Evolutionary conservation across 2,888 invertebrate genomes (phyloP).

Genomic region (Ashinkailepas kermadecensis): DNA sequence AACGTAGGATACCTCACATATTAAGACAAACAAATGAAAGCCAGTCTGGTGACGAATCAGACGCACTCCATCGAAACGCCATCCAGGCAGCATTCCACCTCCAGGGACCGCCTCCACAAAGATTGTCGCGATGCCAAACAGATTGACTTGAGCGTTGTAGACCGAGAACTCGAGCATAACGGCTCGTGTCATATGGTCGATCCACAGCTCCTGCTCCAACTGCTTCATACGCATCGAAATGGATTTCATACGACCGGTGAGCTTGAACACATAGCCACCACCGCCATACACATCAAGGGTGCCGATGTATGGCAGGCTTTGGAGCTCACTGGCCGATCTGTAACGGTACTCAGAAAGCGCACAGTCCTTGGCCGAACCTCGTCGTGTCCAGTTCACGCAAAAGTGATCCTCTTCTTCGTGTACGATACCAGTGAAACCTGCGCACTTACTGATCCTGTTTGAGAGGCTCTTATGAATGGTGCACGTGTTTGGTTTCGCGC

Average conservation of each 20-base stretch:
- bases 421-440: conserved; percentile 34
- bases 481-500: conserved; percentile 36
- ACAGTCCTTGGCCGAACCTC: neutral
- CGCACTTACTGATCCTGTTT: conserved; percentile 34
- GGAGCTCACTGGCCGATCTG: conserved; percentile 38
- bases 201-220: conserved; percentile 43
- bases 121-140: conserved; percentile 37
- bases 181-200: conserved; percentile 47
- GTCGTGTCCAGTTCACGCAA: conserved; percentile 35
- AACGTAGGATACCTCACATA: conserved; percentile 42
- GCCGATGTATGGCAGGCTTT: conserved; percentile 45
- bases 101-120: conserved; percentile 35
- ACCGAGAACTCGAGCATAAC: conserved; percentile 49
- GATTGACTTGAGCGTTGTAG: conserved; percentile 45
- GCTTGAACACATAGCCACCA: conserved; percentile 44
- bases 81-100: conserved; percentile 34
- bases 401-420: conserved; percentile 37
- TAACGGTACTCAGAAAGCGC: conserved; percentile 35
- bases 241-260: conserved; percentile 36
- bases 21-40: conserved; percentile 42
- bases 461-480: conserved; percentile 33
- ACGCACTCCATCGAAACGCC: conserved; percentile 32
- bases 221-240: conserved; percentile 39
- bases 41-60: conserved; percentile 38
- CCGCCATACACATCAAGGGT: conserved; percentile 43